Evolutionary conservation across 2,888 invertebrate genomes (phyloP), one percentile per base, ranked within the genome.

Genomic region (Cerastoderma edule): DNA sequence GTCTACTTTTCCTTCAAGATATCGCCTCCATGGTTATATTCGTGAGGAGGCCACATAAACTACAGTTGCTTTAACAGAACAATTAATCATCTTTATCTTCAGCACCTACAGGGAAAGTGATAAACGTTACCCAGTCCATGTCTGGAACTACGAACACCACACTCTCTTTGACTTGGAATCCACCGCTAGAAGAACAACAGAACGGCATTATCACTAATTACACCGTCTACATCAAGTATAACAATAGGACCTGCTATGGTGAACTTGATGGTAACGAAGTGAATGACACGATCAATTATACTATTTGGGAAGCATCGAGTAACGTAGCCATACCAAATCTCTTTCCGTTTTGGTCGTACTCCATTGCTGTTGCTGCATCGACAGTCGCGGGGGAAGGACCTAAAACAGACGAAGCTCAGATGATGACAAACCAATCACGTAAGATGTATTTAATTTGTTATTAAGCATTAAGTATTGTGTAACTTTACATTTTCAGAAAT

Each of bases 391-490:
- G 57, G 19, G 30, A n/a, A 8, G 60, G 60, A 4, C 13, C 32
- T 0, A 33, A 24, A 39, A 22, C 57, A n/a, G 16, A 13, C 19
- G 19, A n/a, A 5, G 0, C 19, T n/a, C 19, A n/a, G 8, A 39
- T 60, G 39, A 60, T 35, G 39, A 60, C 60, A 4, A 60, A 60
- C 0, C 39, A 60, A 60, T 39, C 60, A 32, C 24, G 60, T 60
- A 24, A 60, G 32, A 16, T 13, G 39, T 13, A 16, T 39, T 13
- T n/a, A n/a, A n/a, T n/a, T n/a, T n/a, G n/a, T n/a, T n/a, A n/a
- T n/a, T n/a, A n/a, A n/a, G n/a, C n/a, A n/a, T n/a, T n/a, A n/a
- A n/a, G n/a, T n/a, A n/a, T n/a, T n/a, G n/a, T n/a, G n/a, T n/a
- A n/a, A n/a, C n/a, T n/a, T n/a, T n/a, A n/a, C n/a, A n/a, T n/a